Evolutionary conservation across 2,797 vertebrate genomes (phyloP).

Genomic region (Myotis myotis): DNA sequence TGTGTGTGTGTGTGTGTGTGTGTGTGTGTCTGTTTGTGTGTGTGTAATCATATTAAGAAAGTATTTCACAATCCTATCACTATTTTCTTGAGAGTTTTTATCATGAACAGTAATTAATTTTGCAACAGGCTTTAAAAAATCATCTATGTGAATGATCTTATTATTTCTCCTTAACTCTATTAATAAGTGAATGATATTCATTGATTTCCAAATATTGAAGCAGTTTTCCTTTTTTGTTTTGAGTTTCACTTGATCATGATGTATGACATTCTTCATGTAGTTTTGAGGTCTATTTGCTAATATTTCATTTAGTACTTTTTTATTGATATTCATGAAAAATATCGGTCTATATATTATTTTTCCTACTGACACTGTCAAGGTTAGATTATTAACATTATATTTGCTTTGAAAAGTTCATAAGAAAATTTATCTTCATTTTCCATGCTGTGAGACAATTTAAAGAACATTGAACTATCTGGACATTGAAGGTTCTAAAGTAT

Average conservation of each 20-base stretch:
- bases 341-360: neutral
- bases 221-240: neutral
- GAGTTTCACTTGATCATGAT: neutral
- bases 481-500: neutral
- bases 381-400: neutral
- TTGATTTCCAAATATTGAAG: neutral
- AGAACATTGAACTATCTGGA: neutral
- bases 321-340: neutral
- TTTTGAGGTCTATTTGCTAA: neutral
- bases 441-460: neutral
- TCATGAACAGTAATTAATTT: neutral
- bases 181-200: neutral
- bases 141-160: neutral
- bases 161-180: neutral
- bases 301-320: neutral
- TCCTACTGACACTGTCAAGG: neutral
- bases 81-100: neutral
- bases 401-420: neutral
- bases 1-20: neutral
- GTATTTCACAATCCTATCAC: neutral
- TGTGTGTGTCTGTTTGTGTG: no score
- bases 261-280: neutral
- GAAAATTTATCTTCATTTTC: neutral
- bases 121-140: neutral
- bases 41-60: neutral